Percentiles rank a stretch among this genome's conserved stretches.
Conservation (phyloP, 2,113 vertebrate species). For the Donacobius atricapilla region DNA sequence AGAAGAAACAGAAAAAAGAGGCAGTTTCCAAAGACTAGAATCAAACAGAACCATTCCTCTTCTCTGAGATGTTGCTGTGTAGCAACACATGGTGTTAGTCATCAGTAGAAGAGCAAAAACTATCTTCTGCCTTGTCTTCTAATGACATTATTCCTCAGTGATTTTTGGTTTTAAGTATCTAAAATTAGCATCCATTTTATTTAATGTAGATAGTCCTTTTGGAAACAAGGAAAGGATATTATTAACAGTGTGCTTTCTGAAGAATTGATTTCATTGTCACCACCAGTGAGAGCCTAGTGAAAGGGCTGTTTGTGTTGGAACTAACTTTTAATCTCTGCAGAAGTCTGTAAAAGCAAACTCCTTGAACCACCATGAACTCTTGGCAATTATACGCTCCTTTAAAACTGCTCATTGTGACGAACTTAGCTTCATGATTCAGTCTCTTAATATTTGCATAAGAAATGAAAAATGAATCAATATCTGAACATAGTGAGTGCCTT, state of each 20-base stretch:
- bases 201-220: background rate
- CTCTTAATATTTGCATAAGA: constrained; percentile 7
- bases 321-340: background rate
- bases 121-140: background rate
- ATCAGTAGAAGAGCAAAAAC: background rate
- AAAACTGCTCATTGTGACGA: background rate
- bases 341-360: constrained; percentile 10
- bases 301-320: constrained; percentile 18
- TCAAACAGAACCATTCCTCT: background rate
- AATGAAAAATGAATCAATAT: constrained; percentile 20
- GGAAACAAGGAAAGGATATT: background rate
- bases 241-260: background rate
- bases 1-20: background rate
- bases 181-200: background rate
- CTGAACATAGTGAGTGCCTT: background rate
- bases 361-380: background rate
- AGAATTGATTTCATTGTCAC: constrained; percentile 7
- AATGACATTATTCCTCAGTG: background rate
- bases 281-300: background rate
- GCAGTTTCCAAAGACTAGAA: background rate
- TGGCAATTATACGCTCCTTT: background rate
- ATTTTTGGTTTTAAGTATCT: background rate
- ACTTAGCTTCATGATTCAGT: background rate
- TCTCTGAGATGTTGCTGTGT: background rate
- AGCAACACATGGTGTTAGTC: background rate